phyloP scores from a whole-genome alignment of 64 coral and sea anemone genomes.

The Exaiptasia diaphana region DNA sequence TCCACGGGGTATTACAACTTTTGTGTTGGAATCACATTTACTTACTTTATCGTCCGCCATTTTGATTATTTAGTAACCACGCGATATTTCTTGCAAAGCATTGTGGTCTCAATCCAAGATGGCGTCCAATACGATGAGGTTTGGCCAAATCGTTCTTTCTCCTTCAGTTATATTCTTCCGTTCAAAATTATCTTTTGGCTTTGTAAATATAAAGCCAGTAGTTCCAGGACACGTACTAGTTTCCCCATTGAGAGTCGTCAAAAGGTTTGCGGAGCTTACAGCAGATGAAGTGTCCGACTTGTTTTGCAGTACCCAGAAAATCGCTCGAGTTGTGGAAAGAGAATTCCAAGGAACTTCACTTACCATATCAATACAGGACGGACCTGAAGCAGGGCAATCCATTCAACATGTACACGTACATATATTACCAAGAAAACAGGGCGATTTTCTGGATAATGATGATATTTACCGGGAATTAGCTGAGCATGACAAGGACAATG shows the following conservation, averaged over 20 bases:
- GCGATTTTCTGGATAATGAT: conserved; percentile 90
- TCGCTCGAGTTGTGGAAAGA: conserved; percentile 73
- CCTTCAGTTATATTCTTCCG: conserved; percentile 88
- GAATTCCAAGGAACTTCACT: conserved; percentile 69
- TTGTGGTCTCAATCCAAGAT: conserved; percentile 59
- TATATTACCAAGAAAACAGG: conserved; percentile 79
- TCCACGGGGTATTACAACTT: conserved; percentile 70
- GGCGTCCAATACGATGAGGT: conserved; percentile 34
- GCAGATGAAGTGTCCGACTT: conserved; percentile 91
- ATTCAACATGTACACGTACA: conserved; percentile 94
- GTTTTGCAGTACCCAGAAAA: conserved; percentile 77
- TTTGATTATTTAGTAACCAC: background rate
- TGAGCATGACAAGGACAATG: conserved; percentile 82
- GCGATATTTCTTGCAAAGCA: background rate
- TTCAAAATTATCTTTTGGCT: conserved; percentile 77
- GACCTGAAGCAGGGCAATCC: conserved; percentile 90
- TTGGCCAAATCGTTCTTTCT: conserved; percentile 75
- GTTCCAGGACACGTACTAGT: conserved; percentile 94
- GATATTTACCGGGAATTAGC: conserved; percentile 82
- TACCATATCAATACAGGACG: conserved; percentile 91
- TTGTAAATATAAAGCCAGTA: conserved; percentile 97
- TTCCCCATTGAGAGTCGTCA: conserved; percentile 78
- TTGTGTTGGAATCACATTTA: background rate
- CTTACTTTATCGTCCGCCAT: conserved; percentile 31
- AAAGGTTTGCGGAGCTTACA: conserved; percentile 85